These are phyloP conservation scores for Drosophila arawakana DNA, from an alignment of 1,140 invertebrate species.

Conservation along the genomic window DNA sequence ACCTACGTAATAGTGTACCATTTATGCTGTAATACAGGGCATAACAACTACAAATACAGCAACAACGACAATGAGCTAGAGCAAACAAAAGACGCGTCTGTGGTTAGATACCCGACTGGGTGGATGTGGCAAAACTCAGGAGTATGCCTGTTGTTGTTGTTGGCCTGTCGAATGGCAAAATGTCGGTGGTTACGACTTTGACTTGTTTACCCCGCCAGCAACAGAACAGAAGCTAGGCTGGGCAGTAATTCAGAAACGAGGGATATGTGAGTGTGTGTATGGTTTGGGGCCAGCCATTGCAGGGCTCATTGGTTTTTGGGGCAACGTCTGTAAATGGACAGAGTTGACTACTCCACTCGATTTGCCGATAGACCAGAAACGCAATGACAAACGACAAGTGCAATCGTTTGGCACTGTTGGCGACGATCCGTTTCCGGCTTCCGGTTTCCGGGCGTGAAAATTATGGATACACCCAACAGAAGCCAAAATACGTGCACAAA, in stretches of 20 bases:
- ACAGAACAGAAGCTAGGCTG: slow-evolving; percentile 14
- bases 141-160: slow-evolving; percentile 2
- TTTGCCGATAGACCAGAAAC: slow-evolving; percentile 43
- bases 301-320: slow-evolving; percentile 55
- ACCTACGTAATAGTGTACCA: no score
- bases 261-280: background rate
- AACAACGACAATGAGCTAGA: slow-evolving; percentile 43
- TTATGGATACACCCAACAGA: slow-evolving; percentile 8
- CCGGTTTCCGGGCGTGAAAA: slow-evolving; percentile 40
- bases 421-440: slow-evolving; percentile 27
- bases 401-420: slow-evolving; percentile 38
- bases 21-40: no score
- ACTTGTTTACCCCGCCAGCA: slow-evolving; percentile 42
- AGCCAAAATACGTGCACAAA: background rate
- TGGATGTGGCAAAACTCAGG: slow-evolving; percentile 17
- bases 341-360: slow-evolving; percentile 20
- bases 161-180: slow-evolving; percentile 31
- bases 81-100: slow-evolving; percentile 83
- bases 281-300: slow-evolving; percentile 21
- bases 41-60: background rate
- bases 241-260: slow-evolving; percentile 3
- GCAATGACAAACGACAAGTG: slow-evolving; percentile 38
- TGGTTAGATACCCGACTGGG: slow-evolving; percentile 49
- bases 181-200: slow-evolving; percentile 54
- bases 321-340: slow-evolving; percentile 49